Evolutionary conservation across 2,113 vertebrate species (phyloP).

Genomic region (Progne subis): DNA sequence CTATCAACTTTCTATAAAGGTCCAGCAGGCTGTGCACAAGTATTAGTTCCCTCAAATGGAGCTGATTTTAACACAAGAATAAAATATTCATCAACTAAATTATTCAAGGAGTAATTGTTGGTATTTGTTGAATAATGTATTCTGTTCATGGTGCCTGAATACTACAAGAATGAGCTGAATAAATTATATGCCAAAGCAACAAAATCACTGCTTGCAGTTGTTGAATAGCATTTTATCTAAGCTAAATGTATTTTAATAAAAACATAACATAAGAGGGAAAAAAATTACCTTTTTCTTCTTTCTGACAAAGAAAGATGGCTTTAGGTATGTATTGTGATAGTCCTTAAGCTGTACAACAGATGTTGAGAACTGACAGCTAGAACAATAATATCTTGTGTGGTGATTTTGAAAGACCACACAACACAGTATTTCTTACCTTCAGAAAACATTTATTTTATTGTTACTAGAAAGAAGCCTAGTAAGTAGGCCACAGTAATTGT

Average conservation of each 20-base stretch:
- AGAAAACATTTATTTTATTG: not conserved
- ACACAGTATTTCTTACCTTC: not conserved
- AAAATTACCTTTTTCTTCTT: not conserved
- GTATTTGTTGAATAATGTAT: constrained; percentile 60
- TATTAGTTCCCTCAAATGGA: not conserved
- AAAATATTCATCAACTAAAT: constrained; percentile 55
- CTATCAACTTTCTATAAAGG: not conserved
- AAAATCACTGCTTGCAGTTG: constrained; percentile 15
- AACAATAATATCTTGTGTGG: not conserved
- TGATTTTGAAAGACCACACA: not conserved
- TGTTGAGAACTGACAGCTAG: not conserved
- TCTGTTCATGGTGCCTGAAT: constrained; percentile 28
- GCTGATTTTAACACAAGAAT: not conserved
- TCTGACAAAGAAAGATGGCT: not conserved
- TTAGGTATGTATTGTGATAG: not conserved
- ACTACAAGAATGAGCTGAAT: constrained; percentile 17
- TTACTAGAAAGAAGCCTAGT: not conserved
- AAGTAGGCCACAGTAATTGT: not conserved
- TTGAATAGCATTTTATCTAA: constrained; percentile 14
- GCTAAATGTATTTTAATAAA: constrained; percentile 4
- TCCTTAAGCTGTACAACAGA: not conserved
- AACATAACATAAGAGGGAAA: not conserved
- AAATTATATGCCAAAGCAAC: constrained; percentile 31
- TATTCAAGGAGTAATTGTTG: constrained; percentile 60
- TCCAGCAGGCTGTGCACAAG: not conserved